Base-by-base conservation (phyloP, 2,113 vertebrate genomes). In the Xenotilapia flavipinnis region DNA sequence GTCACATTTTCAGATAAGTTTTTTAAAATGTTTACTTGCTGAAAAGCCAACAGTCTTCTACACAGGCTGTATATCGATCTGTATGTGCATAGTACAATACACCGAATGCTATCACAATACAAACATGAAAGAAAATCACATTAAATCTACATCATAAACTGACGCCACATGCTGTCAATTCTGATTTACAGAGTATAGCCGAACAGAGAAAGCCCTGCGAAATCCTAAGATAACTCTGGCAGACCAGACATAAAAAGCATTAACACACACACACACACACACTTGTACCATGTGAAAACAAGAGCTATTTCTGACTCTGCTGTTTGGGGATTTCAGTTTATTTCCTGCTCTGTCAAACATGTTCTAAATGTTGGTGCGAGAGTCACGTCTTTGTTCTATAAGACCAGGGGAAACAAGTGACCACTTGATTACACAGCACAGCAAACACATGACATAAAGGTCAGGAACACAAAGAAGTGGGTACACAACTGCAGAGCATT, bases 361-460 rank as follows among this genome's bases (percentile, higher is more conserved):
- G 45, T 77, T 85, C 17, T 83, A 47, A 90, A 91, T 68, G 86
- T 87, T 91, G 87, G 82, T 85, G 79, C 65, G 80, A 90, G 75
- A 82, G 40, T 80, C 89, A 92, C 36, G 86, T 91, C 33, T 84
- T 81, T 86, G 47, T 31, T 40, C 81, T 88, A 70, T 70, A 82
- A 65, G 38, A 36, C 38, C 1, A 2, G 9, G 15, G 28, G 47
- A 31, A 84, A 89, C 65, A 84, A 83, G n/a, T 49, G 83, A 86
- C 53, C 65, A 70, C 54, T 80, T 84, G 68, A 86, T 79, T 86
- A 73, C 79, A 73, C 49, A 83, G 88, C 80, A 80, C 55, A 88
- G 83, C 58, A 85, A 81, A 84, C 51, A 82, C 73, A 65, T 58
- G 38, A 55, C 28, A 75, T 77, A 79, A 83, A 84, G 85, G 80